Evolutionary conservation across 2,113 vertebrate species (phyloP).

Genomic region (Stigmatopora nigra): DNA sequence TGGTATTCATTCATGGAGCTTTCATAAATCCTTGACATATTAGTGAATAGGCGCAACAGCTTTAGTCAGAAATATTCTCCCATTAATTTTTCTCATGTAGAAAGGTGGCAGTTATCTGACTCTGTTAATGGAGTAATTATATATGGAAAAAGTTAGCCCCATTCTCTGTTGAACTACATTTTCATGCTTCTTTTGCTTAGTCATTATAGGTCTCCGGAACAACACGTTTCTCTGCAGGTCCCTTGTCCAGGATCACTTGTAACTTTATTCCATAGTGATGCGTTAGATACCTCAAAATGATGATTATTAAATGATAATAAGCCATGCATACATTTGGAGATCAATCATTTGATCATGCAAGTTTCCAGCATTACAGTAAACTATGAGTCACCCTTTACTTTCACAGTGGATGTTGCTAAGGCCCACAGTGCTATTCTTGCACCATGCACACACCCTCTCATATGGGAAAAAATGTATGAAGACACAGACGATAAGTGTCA

Average conservation of each 20-base stretch:
- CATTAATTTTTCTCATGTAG: slow-evolving; percentile 35
- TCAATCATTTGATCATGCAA: background rate
- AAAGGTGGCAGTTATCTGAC: slow-evolving; percentile 3
- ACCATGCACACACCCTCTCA: slow-evolving; percentile 27
- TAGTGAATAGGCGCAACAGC: slow-evolving; percentile 37
- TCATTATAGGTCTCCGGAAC: background rate
- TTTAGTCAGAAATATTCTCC: slow-evolving; percentile 33
- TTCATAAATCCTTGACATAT: slow-evolving; percentile 45
- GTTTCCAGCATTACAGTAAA: slow-evolving; percentile 27
- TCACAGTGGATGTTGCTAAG: slow-evolving; percentile 44
- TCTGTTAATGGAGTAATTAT: background rate
- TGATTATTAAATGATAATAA: too few relatives aligned
- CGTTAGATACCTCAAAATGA: background rate
- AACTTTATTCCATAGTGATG: background rate
- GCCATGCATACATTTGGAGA: background rate
- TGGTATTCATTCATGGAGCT: slow-evolving; percentile 28
- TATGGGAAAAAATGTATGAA: background rate
- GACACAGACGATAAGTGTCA: background rate
- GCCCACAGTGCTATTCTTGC: slow-evolving; percentile 54
- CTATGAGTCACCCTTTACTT: slow-evolving; percentile 45
- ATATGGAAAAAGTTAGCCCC: background rate
- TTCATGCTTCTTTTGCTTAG: background rate
- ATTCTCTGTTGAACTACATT: background rate
- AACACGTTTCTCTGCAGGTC: background rate
- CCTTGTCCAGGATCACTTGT: background rate